Base-by-base conservation (phyloP, 2,888 invertebrate species). In the Troglohyphantes excavatus region DNA sequence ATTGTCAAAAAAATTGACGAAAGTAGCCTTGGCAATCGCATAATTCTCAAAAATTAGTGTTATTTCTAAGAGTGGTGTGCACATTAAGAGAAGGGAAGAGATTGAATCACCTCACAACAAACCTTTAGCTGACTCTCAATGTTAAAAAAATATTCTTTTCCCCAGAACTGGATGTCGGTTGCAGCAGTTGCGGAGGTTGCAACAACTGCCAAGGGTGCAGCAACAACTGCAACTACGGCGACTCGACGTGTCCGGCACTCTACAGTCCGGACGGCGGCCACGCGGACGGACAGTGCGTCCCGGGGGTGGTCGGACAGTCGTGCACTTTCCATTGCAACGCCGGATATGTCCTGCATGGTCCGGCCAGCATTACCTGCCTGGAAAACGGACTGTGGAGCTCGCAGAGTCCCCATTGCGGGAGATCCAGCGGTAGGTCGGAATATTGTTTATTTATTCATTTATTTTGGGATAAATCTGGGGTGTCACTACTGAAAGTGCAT, bases 261-360 rank as follows among this genome's bases (percentile, higher is more conserved):
- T 73, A 67, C 29, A 26, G 53, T 39, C 84, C 85, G 0, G 85
- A 85, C 0, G 70, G 73, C 39, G 90, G 85, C 0, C 72, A 79
- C n/a, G 65, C 76, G 0, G 73, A 79, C 19, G 90, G 90, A 0
- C 84, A 90, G 29, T 90, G 90, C 26, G 33, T 21, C 0, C 84
- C 84, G n/a, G 90, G 90, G 19, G 13, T 67, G 1, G 61, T 39
- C 11, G 67, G 79, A 0, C 79, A 79, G 19, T 13, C 43, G 1
- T 90, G 90, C 63, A 6, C 11, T 3, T 65, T 85, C n/a, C 27
- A 67, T 2, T 90, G 90, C 23, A 27, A 73, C 19, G 1, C 27
- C 5, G 85, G 85, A 0, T 85, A 67, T 23, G n/a, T 70, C 5
- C 33, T 84, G n/a, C 39, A 79, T n/a, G 88, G 88, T 23, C 39